phyloP scores from a whole-genome alignment of 1,140 invertebrate species.

The Drosophila equinoxialis region DNA sequence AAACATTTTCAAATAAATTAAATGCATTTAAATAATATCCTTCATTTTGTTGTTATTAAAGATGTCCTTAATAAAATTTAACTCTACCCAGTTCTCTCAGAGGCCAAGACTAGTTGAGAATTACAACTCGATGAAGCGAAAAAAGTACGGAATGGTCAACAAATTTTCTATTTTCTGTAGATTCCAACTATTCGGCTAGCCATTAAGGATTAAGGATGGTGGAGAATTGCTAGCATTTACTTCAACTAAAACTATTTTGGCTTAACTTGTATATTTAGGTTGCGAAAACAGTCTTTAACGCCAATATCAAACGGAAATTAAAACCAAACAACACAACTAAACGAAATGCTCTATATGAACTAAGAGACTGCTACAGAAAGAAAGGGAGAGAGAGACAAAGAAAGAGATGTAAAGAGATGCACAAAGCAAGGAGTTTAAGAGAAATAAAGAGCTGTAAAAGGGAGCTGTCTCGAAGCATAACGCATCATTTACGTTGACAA shows the following conservation, averaged over 20 bases:
- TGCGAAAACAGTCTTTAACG: background rate
- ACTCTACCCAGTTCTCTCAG: too few relatives aligned
- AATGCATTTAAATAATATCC: background rate
- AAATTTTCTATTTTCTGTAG: too few relatives aligned
- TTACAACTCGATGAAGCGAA: background rate
- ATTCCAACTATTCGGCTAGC: too few relatives aligned
- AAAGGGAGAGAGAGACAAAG: background rate
- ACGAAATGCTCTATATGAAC: background rate
- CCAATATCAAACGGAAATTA: constrained; percentile 34
- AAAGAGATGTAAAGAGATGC: background rate
- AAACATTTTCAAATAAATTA: background rate
- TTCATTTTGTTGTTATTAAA: too few relatives aligned
- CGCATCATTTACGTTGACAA: constrained; percentile 21
- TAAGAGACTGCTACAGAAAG: background rate
- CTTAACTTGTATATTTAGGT: too few relatives aligned
- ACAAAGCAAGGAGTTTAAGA: constrained; percentile 41
- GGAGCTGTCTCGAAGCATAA: constrained; percentile 11
- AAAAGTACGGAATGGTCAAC: too few relatives aligned
- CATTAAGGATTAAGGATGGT: too few relatives aligned
- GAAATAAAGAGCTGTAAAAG: background rate
- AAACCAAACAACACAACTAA: constrained; percentile 53
- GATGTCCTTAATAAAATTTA: too few relatives aligned
- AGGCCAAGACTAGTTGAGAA: too few relatives aligned
- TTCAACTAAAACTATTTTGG: background rate
- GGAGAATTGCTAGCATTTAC: too few relatives aligned